Conservation (phyloP, 2,113 vertebrate species). For the Gracilinanus agilis region DNA sequence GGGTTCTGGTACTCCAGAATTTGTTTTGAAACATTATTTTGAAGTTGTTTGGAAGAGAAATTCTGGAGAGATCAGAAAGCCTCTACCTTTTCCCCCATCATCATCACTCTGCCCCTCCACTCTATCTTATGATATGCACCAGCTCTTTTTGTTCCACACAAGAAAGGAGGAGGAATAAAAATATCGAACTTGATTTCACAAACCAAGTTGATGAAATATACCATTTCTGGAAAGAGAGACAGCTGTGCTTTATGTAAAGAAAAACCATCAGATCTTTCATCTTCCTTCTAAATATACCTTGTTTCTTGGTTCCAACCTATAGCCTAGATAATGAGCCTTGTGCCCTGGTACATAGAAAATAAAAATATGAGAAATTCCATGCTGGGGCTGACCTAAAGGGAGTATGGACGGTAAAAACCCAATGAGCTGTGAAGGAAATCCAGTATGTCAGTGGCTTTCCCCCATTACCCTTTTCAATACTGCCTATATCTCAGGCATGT, state of each 20-base stretch:
- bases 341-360: not conserved
- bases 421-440: not conserved
- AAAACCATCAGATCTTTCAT: not conserved
- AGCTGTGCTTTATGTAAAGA: not conserved
- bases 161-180: not conserved
- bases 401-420: not conserved
- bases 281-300: not conserved
- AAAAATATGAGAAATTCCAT: not conserved
- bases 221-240: not conserved
- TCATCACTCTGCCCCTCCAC: no score
- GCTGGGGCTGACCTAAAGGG: not conserved
- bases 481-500: no score
- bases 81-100: no score
- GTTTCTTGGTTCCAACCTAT: not conserved
- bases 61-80: no score
- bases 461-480: not conserved
- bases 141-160: not conserved
- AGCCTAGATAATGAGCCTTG: not conserved
- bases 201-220: accelerated
- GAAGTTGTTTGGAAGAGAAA: no score
- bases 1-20: no score
- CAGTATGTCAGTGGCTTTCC: not conserved
- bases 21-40: no score
- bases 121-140: not conserved
- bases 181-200: not conserved